Evolutionary conservation across 2,797 vertebrate genomes (phyloP).

Genomic region (Psittacula echo): DNA sequence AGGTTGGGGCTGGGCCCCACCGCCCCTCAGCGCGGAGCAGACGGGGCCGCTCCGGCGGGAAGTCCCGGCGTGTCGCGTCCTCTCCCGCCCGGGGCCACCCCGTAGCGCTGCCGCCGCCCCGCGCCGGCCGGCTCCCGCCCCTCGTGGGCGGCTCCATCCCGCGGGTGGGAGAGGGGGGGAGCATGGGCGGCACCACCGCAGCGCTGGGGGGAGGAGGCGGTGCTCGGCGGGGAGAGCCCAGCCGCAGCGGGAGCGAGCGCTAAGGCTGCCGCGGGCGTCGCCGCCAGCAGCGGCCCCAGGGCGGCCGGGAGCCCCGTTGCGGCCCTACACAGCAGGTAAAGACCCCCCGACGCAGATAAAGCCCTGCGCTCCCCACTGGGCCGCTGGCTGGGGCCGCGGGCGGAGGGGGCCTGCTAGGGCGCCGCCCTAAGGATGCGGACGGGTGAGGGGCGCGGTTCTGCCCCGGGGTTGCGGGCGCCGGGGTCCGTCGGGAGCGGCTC

Average conservation of each 20-base stretch:
- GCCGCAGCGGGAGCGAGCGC: background rate
- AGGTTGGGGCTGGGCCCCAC: background rate
- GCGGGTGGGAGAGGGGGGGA: background rate
- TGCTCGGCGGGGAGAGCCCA: background rate
- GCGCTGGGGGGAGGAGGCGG: background rate
- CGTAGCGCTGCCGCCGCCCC: background rate
- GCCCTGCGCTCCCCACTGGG: background rate
- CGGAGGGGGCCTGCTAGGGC: background rate
- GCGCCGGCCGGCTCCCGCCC: background rate
- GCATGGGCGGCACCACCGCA: background rate
- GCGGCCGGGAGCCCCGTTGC: background rate
- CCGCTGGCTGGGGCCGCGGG: no score
- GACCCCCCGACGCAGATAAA: background rate
- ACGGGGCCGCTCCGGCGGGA: no score
- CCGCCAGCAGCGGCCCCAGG: background rate
- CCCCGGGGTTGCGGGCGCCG: background rate
- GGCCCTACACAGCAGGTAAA: background rate
- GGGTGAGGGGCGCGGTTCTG: background rate
- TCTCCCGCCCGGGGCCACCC: background rate
- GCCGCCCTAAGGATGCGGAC: background rate
- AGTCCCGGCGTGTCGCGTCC: background rate
- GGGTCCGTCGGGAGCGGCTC: background rate
- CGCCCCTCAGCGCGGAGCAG: background rate
- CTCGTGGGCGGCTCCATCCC: background rate
- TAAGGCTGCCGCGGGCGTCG: background rate